Evolutionary conservation across 2,113 vertebrate genomes (phyloP).

Genomic region (Antechinus stuartii): DNA sequence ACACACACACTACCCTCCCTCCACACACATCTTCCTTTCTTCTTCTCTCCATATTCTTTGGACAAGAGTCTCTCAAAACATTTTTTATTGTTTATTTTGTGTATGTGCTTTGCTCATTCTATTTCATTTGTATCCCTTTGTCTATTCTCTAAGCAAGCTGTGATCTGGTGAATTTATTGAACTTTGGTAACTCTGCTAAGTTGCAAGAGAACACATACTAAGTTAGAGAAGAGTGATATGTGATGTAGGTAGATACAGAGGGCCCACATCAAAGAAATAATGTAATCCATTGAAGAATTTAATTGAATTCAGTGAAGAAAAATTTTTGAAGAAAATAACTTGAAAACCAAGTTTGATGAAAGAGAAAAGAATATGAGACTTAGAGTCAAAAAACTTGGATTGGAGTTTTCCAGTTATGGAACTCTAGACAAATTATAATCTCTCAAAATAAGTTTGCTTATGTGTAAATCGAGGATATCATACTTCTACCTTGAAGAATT

Average conservation of each 20-base stretch:
- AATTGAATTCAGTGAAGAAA: neutral
- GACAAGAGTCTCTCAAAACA: neutral
- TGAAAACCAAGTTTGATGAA: neutral
- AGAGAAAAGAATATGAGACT: neutral
- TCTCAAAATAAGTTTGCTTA: neutral
- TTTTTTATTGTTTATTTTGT: neutral
- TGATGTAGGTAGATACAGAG: neutral
- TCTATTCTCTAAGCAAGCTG: neutral
- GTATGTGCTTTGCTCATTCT: neutral
- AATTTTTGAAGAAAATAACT: neutral
- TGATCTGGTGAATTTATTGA: neutral
- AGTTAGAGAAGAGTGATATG: neutral
- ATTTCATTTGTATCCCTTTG: neutral
- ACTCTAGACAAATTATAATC: neutral
- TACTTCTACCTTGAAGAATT: neutral
- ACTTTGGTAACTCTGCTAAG: neutral
- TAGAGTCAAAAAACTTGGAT: neutral
- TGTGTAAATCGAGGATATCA: neutral
- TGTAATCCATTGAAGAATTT: neutral
- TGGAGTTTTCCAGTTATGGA: neutral
- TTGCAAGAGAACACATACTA: neutral
- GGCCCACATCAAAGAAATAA: neutral
- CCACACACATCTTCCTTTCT: too few species aligned
- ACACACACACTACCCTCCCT: too few species aligned
- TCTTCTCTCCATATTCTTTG: neutral